Evolutionary conservation across 1,140 invertebrate genomes (phyloP), one percentile per base, ranked within the genome.

Genomic region (Aphelenchoides avenae): DNA sequence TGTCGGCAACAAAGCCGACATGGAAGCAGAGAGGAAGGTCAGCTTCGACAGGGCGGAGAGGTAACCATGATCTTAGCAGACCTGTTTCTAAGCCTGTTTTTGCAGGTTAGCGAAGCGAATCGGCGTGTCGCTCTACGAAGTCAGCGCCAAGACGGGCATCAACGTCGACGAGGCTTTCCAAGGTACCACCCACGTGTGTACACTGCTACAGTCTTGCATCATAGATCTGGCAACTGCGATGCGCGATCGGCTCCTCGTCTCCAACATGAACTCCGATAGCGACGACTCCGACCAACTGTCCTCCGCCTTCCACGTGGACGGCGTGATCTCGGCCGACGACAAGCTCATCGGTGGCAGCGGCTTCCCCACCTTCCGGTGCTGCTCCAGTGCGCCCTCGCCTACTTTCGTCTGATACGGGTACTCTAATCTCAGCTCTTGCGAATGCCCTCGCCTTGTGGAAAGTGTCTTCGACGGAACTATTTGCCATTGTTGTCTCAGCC

Each of bases 91-190:
- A n/a, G n/a, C n/a, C n/a, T n/a, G n/a, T n/a, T n/a, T n/a, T n/a
- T n/a, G n/a, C n/a, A 70, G 70, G 27, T 51, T 75, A 24, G 72
- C 72, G 7, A 67, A 71, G 49, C 42, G 57, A 41, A 52, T 76
- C 0, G 75, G 75, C 2, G 73, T 75, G 9, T 73, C 68, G 5
- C 41, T 75, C 24, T 75, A 76, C 44, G 73, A 75, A 60, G 73
- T 75, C 7, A 76, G 73, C 36, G 73, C 73, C 15, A 75, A 75
- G 56, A 75, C 73, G 9, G 73, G 73, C 6, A 75, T 75, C 29
- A 75, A 75, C 51, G 66, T 61, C 49, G 73, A 75, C 11, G 73
- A 75, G 52, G 73, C 73, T 5, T 75, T 75, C 49, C 52, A 48
- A 9, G 76, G 76, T 31, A n/a, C n/a, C n/a, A n/a, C n/a, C n/a